Percentiles rank a stretch among this genome's conserved stretches.
Evolutionary conservation across 2,113 vertebrate genomes (phyloP).

Genomic region (Colistium nudipinnis): DNA sequence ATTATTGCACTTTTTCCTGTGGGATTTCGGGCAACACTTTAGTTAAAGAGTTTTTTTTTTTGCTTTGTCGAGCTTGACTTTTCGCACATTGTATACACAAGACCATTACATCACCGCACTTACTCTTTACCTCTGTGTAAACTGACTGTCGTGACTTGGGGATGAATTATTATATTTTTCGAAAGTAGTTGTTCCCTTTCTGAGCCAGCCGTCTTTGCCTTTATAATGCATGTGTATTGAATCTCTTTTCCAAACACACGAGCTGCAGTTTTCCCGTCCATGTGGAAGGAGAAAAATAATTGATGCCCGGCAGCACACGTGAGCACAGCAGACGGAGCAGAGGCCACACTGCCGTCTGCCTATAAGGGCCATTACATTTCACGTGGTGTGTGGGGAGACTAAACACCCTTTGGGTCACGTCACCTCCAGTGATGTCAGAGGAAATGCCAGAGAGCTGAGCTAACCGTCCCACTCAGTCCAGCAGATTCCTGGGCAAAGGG

Average conservation of each 20-base stretch:
- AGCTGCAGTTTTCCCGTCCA: slow-evolving; percentile 10
- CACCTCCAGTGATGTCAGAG: slow-evolving; percentile 71
- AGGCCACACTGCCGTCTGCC: slow-evolving; percentile 24
- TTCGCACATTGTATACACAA: slow-evolving; percentile 29
- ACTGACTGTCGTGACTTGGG: background rate
- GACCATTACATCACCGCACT: slow-evolving; percentile 27
- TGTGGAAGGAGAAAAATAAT: slow-evolving; percentile 8
- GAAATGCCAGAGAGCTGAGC: slow-evolving; percentile 76
- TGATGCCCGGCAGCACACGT: slow-evolving; percentile 15
- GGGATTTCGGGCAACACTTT: background rate
- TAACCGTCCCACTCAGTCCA: slow-evolving; percentile 46
- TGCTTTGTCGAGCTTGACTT: background rate
- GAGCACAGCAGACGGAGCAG: slow-evolving; percentile 1
- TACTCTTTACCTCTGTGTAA: background rate
- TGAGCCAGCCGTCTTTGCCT: background rate
- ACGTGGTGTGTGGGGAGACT: slow-evolving; percentile 2
- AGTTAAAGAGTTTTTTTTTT: slow-evolving; percentile 8
- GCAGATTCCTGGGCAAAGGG: slow-evolving; percentile 55
- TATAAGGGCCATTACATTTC: slow-evolving; percentile 24
- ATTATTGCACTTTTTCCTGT: background rate
- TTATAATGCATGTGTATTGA: slow-evolving; percentile 20
- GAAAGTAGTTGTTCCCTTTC: background rate
- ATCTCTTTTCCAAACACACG: slow-evolving; percentile 19
- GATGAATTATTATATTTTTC: background rate
- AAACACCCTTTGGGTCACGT: slow-evolving; percentile 54